phyloP scores from a whole-genome alignment of 2,888 invertebrate genomes.

The Podotricha telesiphe region DNA sequence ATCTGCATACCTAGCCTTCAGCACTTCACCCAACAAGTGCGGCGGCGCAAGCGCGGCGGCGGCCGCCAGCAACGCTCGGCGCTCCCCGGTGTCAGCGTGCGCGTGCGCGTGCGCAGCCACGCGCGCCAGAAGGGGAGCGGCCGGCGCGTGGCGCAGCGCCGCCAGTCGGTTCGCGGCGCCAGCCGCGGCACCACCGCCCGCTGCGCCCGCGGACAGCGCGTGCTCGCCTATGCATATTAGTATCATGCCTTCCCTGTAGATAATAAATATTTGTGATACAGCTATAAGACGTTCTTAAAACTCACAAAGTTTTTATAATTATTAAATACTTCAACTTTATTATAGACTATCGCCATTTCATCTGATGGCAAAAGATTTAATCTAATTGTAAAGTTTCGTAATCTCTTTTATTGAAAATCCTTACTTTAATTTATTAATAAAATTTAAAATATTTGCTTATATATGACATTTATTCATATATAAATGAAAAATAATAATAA shows the following conservation, averaged over 20 bases:
- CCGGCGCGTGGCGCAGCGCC: constrained; percentile 53
- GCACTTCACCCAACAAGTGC: background rate
- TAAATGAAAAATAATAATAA: too few species aligned
- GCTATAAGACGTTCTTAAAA: too few species aligned
- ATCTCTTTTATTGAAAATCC: too few species aligned
- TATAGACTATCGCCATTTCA: too few species aligned
- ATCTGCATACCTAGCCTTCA: constrained; percentile 17
- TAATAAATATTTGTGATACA: too few species aligned
- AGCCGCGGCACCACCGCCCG: constrained; percentile 54
- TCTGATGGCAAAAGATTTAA: too few species aligned
- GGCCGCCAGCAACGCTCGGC: constrained; percentile 61
- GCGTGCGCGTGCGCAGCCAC: constrained; percentile 55
- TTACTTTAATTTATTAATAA: too few species aligned
- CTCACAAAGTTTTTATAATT: too few species aligned
- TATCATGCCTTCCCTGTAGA: constrained; percentile 67
- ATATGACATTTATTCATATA: too few species aligned
- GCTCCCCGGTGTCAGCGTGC: constrained; percentile 56
- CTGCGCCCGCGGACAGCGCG: constrained; percentile 51
- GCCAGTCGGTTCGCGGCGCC: constrained; percentile 59
- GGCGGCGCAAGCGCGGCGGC: constrained; percentile 15
- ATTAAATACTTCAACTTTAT: too few species aligned
- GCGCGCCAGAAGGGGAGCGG: constrained; percentile 52
- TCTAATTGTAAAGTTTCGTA: too few species aligned
- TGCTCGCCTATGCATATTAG: constrained; percentile 55
- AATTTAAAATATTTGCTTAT: too few species aligned